Conservation (phyloP, 2,797 vertebrate species). For the Cheirogaleus major region DNA sequence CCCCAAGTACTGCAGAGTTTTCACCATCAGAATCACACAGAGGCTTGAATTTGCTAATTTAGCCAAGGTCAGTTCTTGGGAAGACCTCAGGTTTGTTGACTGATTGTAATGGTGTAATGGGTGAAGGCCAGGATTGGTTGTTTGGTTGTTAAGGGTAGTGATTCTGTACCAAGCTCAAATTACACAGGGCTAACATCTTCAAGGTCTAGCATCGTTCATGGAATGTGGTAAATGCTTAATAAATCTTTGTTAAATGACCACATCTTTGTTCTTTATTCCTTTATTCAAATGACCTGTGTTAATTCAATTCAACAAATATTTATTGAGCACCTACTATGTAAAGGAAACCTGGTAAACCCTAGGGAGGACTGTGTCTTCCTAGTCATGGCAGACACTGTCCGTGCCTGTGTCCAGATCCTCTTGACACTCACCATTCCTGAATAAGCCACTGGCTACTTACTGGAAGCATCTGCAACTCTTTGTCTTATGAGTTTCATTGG, state of each 20-base stretch:
- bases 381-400: not conserved
- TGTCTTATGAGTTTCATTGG: not conserved
- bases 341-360: not conserved
- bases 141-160: not conserved
- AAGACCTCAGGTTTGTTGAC: not conserved
- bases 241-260: not conserved
- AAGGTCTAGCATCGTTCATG: not conserved
- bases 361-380: not conserved
- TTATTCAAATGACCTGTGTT: not conserved
- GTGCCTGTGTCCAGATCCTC: not conserved
- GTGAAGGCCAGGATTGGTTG: not conserved
- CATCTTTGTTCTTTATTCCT: not conserved
- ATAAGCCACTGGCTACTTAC: not conserved
- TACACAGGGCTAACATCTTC: not conserved
- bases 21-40: not conserved
- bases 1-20: not conserved
- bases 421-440: not conserved
- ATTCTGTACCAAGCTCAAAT: not conserved
- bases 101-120: not conserved
- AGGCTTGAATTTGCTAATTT: not conserved
- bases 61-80: not conserved
- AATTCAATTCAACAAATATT: conserved; percentile 4
- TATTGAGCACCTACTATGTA: not conserved
- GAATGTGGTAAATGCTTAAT: not conserved
- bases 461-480: not conserved